These are phyloP conservation scores for Todus mexicanus DNA, from an alignment of 2,797 vertebrate species.

Conservation along the genomic window DNA sequence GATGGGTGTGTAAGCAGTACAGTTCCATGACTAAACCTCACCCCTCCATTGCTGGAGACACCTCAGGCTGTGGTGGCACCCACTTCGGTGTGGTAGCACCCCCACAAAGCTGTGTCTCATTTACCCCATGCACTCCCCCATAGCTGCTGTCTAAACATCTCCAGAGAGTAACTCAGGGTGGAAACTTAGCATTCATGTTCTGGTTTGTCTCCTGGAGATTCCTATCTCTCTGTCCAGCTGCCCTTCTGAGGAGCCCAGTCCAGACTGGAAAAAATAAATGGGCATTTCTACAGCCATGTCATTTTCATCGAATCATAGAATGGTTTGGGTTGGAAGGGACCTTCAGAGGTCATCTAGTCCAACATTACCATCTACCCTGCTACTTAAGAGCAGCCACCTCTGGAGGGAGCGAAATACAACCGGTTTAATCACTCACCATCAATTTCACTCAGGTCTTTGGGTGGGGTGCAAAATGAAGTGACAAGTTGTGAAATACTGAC, in stretches of 20 bases:
- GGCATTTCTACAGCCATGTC: neutral
- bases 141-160: neutral
- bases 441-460: neutral
- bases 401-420: neutral
- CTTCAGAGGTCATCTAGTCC: neutral
- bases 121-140: neutral
- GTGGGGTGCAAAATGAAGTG: neutral
- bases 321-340: neutral
- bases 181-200: neutral
- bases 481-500: neutral
- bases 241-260: neutral
- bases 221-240: neutral
- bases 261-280: neutral
- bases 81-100: neutral
- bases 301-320: neutral
- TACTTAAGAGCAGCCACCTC: neutral
- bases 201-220: neutral
- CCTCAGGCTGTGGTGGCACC: neutral
- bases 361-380: neutral
- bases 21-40: neutral
- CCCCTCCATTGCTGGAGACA: neutral
- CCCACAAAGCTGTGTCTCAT: neutral
- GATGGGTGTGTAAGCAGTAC: neutral
- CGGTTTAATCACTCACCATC: neutral
- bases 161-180: neutral